Conservation (phyloP, 2,888 invertebrate species). For the Heliconius aoede region DNA sequence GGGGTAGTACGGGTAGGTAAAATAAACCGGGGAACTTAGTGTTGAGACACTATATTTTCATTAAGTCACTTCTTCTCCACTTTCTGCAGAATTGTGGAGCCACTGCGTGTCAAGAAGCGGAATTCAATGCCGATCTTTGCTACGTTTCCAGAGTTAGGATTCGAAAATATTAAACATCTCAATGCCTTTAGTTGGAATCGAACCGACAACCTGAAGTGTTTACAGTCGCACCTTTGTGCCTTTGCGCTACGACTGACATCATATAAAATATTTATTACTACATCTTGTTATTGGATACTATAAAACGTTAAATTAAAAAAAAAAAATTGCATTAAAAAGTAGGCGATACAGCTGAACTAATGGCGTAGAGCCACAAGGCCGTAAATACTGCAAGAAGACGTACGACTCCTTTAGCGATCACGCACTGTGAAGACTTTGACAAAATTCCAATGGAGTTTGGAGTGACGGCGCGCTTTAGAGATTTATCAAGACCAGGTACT, state of each 20-base stretch:
- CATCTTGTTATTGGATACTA: neutral
- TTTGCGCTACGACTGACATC: too few species aligned
- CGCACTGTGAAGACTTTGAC: constrained; percentile 68
- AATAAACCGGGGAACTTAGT: too few species aligned
- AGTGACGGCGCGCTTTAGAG: constrained; percentile 51
- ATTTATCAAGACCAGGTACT: constrained; percentile 54
- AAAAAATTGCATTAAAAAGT: neutral
- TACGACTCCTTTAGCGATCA: constrained; percentile 66
- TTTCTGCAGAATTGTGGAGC: too few species aligned
- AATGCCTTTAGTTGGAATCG: too few species aligned
- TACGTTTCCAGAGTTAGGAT: too few species aligned
- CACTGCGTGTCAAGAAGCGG: too few species aligned
- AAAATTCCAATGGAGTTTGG: constrained; percentile 57
- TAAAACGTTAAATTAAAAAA: neutral
- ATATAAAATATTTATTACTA: neutral
- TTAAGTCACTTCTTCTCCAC: neutral
- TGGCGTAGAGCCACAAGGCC: constrained; percentile 63
- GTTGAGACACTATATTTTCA: too few species aligned
- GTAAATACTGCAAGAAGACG: constrained; percentile 74
- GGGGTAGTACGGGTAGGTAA: too few species aligned
- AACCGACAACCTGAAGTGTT: too few species aligned
- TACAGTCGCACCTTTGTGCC: too few species aligned
- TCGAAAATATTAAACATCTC: too few species aligned
- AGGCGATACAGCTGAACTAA: constrained; percentile 30
- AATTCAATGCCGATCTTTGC: too few species aligned